A percentile compares a stretch with the other conserved stretches of the same genome.
These are phyloP conservation scores for Asteroscopus sphinx DNA, from an alignment of 2,888 invertebrate species.

Conservation along the genomic window DNA sequence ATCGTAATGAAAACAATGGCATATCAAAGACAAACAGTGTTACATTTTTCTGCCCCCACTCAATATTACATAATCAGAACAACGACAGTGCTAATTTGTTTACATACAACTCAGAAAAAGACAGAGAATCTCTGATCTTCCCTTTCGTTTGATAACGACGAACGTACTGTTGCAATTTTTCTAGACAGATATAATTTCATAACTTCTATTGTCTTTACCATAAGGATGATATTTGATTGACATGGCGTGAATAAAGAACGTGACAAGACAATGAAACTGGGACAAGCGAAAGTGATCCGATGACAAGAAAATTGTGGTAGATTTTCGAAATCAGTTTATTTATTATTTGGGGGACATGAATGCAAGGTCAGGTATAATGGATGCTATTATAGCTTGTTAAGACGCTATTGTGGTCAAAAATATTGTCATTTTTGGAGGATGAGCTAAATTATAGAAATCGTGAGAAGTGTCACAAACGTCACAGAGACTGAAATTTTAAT, in stretches of 20 bases:
- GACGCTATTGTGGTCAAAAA: constrained; percentile 21
- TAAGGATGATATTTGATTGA: constrained; percentile 41
- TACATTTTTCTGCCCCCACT: constrained; percentile 28
- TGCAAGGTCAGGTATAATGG: constrained; percentile 51
- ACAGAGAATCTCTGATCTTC: constrained; percentile 7
- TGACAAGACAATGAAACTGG: constrained; percentile 54
- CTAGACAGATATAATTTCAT: constrained; percentile 10
- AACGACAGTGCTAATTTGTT: constrained; percentile 43
- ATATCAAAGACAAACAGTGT: constrained; percentile 18
- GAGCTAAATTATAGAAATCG: constrained; percentile 36
- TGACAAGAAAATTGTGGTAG: constrained; percentile 55
- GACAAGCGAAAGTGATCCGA: constrained; percentile 55
- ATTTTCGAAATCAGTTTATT: constrained; percentile 54
- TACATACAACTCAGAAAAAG: constrained; percentile 38
- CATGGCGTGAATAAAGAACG: constrained; percentile 16
- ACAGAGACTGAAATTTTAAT: too few relatives aligned
- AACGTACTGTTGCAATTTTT: constrained; percentile 23
- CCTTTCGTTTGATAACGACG: constrained; percentile 35
- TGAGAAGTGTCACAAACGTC: constrained; percentile 24
- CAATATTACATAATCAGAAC: constrained; percentile 43
- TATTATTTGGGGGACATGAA: constrained; percentile 42
- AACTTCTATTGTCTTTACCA: constrained; percentile 16
- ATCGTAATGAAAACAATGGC: constrained; percentile 31
- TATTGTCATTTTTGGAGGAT: constrained; percentile 14
- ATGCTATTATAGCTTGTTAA: constrained; percentile 18